phyloP scores from a whole-genome alignment of 2,888 invertebrate genomes.

The Drosophila limbata region DNA sequence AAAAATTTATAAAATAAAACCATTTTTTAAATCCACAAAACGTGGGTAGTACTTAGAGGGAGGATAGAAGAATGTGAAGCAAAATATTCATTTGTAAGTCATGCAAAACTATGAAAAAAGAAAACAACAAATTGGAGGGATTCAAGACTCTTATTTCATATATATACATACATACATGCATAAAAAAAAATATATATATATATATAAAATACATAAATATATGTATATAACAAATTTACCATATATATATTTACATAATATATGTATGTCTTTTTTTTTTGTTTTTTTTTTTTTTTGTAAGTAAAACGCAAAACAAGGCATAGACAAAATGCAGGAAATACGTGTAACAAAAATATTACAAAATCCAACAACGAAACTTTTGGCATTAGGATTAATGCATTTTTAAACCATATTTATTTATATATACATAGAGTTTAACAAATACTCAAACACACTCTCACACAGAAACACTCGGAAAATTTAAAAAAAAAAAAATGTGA shows the following conservation, averaged over 20 bases:
- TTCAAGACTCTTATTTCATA: constrained; percentile 84
- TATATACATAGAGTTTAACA: constrained; percentile 49
- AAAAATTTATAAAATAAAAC: constrained; percentile 13
- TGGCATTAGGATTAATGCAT: constrained; percentile 78
- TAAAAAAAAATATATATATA: constrained; percentile 33
- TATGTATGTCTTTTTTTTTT: constrained; percentile 51
- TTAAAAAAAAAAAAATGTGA: constrained; percentile 4
- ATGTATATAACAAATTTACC: constrained; percentile 45
- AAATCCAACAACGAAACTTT: constrained; percentile 80
- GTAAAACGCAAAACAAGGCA: constrained; percentile 43
- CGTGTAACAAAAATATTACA: constrained; percentile 77
- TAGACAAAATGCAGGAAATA: constrained; percentile 75
- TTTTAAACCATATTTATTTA: constrained; percentile 73
- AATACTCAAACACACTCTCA: constrained; percentile 36
- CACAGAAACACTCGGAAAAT: constrained; percentile 9
- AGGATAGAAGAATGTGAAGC: neutral
- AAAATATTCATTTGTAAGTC: constrained; percentile 44
- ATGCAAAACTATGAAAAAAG: constrained; percentile 34
- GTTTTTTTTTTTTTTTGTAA: constrained; percentile 58
- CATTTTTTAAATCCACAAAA: constrained; percentile 47
- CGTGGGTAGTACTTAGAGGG: constrained; percentile 8
- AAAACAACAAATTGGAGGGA: constrained; percentile 82
- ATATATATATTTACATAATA: constrained; percentile 49
- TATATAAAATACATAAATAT: constrained; percentile 46
- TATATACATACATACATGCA: constrained; percentile 46